Evolutionary conservation across 1,140 invertebrate species (phyloP).

Genomic region (Drosophila arizonae): DNA sequence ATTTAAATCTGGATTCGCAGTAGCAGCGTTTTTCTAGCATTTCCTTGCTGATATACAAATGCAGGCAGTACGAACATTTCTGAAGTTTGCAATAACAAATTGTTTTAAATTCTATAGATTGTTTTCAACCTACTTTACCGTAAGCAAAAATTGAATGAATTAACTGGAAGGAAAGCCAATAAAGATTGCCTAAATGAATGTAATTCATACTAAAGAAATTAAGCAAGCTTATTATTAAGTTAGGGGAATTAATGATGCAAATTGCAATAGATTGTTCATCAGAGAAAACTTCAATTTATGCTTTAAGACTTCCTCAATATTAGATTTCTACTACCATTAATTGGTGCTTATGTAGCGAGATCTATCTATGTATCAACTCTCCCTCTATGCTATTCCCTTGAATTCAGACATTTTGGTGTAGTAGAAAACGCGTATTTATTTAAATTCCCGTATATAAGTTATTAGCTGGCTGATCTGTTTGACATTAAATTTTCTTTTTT

Average conservation of each 20-base stretch:
- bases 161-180: slow-evolving; percentile 54
- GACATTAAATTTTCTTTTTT: slow-evolving; percentile 34
- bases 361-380: too few species aligned
- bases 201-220: slow-evolving; percentile 27
- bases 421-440: slow-evolving; percentile 60
- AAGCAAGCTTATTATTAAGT: too few species aligned
- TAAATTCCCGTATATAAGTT: slow-evolving; percentile 65
- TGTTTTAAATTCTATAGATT: slow-evolving; percentile 40
- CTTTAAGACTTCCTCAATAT: too few species aligned
- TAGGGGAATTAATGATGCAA: too few species aligned
- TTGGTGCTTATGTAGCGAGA: too few species aligned
- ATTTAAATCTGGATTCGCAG: background rate
- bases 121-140: slow-evolving; percentile 37
- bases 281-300: too few species aligned
- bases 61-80: slow-evolving; percentile 5
- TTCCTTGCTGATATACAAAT: slow-evolving; percentile 60
- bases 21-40: slow-evolving; percentile 50
- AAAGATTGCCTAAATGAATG: slow-evolving; percentile 49
- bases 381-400: too few species aligned
- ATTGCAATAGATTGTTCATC: too few species aligned
- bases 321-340: too few species aligned
- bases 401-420: background rate
- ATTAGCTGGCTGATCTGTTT: slow-evolving; percentile 58
- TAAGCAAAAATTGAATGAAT: slow-evolving; percentile 52
- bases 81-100: slow-evolving; percentile 12